Percentiles rank a stretch among this genome's conserved stretches.
Conservation (phyloP, 2,113 vertebrate genomes). For the Tachysurus vachellii region DNA sequence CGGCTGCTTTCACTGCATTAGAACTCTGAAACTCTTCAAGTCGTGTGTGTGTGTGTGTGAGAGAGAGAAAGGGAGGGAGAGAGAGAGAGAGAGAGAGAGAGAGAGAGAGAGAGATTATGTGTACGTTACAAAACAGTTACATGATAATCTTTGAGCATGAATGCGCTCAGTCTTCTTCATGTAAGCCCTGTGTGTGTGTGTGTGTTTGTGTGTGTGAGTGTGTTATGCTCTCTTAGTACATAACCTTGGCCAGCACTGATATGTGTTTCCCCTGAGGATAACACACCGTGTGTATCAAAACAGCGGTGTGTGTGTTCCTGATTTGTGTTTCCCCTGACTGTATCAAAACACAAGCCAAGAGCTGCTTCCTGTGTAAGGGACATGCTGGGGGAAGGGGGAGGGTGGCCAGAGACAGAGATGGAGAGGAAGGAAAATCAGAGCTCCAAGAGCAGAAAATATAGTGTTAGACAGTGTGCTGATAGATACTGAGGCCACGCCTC, state of each 20-base stretch:
- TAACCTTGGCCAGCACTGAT: constrained; percentile 70
- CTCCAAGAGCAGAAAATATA: neutral
- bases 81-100: neutral
- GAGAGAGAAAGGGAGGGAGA: no score
- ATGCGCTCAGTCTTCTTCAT: neutral
- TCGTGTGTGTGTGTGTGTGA: neutral
- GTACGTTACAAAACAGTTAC: neutral
- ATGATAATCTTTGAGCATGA: neutral
- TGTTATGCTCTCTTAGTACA: constrained; percentile 15
- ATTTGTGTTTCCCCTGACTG: constrained; percentile 43
- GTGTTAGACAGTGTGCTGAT: neutral
- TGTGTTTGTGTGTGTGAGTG: neutral
- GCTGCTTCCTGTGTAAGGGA: constrained; percentile 45
- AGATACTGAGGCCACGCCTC: neutral
- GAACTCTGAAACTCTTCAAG: neutral
- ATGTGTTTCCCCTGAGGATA: constrained; percentile 20
- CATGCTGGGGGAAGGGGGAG: constrained; percentile 2
- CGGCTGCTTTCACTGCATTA: neutral
- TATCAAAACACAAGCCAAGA: constrained; percentile 44
- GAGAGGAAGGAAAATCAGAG: constrained; percentile 31
- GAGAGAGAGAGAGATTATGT: neutral
- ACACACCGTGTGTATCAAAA: constrained; percentile 20
- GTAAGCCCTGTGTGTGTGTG: no score
- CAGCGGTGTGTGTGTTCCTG: constrained; percentile 15
- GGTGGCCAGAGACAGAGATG: constrained; percentile 4